Evolutionary conservation across 2,113 vertebrate genomes (phyloP).

Genomic region (Sterna hirundo): DNA sequence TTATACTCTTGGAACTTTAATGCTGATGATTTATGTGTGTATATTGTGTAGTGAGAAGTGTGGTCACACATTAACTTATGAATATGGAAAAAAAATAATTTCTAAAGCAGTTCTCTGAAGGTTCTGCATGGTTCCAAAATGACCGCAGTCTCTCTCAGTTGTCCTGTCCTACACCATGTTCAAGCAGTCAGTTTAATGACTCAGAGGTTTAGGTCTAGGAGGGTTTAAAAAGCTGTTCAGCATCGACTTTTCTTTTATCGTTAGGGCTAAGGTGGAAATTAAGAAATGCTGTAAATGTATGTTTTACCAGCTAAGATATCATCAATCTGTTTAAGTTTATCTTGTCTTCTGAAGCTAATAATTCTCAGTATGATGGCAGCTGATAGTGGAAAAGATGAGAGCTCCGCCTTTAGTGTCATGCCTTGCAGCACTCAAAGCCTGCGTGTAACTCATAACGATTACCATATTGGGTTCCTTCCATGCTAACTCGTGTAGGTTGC

Average conservation of each 20-base stretch:
- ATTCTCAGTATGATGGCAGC: background rate
- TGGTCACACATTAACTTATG: background rate
- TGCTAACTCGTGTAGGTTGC: accelerated
- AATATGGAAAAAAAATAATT: background rate
- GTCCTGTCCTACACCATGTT: accelerated
- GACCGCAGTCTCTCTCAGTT: accelerated
- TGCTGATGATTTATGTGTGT: background rate
- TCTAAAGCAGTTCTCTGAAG: background rate
- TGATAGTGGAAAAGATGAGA: background rate
- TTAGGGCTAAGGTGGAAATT: background rate
- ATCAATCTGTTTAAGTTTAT: background rate
- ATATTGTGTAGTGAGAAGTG: background rate
- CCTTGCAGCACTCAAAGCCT: background rate
- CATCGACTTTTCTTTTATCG: background rate
- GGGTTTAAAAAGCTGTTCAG: background rate
- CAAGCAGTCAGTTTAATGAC: background rate
- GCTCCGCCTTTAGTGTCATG: background rate
- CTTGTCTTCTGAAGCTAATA: background rate
- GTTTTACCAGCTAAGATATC: background rate
- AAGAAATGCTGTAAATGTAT: background rate
- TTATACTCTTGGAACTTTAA: background rate
- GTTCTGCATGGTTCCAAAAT: background rate
- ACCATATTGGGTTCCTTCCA: constrained; percentile 23
- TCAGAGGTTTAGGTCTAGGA: background rate
- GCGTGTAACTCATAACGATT: background rate